phyloP scores from a whole-genome alignment of 2,888 invertebrate genomes.

The Hemistola chrysoprasaria region DNA sequence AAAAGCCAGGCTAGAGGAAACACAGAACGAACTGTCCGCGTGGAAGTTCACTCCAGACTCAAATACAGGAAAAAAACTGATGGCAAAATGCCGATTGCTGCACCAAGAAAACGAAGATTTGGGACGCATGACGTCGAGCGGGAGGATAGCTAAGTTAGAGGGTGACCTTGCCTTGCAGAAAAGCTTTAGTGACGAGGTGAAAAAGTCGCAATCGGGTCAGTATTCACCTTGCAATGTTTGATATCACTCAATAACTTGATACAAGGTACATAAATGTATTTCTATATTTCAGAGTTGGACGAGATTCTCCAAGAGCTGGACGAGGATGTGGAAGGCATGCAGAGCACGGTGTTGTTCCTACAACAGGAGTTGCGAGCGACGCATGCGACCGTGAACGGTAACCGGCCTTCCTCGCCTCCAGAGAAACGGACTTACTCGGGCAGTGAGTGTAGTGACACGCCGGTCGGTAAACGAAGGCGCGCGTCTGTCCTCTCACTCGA shows the following conservation, averaged over 20 bases:
- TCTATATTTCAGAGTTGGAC: conserved; percentile 89
- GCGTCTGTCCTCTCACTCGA: conserved; percentile 88
- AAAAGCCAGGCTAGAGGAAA: conserved; percentile 96
- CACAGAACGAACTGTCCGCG: conserved; percentile 97
- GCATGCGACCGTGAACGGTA: conserved; percentile 70
- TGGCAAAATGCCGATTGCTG: conserved; percentile 97
- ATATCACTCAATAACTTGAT: conserved; percentile 4
- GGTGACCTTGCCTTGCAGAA: conserved; percentile 97
- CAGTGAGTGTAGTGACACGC: conserved; percentile 68
- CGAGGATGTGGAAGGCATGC: conserved; percentile 99
- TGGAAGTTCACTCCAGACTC: conserved; percentile 99
- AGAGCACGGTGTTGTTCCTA: conserved; percentile 96
- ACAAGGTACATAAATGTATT: background rate
- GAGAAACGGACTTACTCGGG: conserved; percentile 72
- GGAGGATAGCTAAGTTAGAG: conserved; percentile 96
- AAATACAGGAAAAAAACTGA: conserved; percentile 97
- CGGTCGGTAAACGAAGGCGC: conserved; percentile 85
- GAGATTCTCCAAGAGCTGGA: conserved; percentile 97
- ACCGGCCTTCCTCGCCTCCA: conserved; percentile 48
- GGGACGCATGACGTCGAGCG: conserved; percentile 97
- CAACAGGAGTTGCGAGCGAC: conserved; percentile 96
- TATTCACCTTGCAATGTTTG: background rate
- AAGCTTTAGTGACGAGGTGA: conserved; percentile 97
- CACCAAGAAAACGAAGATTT: conserved; percentile 99
- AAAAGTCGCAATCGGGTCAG: conserved; percentile 96